Evolutionary conservation across 1,140 invertebrate species (phyloP).

Genomic region (Nasonia giraulti): DNA sequence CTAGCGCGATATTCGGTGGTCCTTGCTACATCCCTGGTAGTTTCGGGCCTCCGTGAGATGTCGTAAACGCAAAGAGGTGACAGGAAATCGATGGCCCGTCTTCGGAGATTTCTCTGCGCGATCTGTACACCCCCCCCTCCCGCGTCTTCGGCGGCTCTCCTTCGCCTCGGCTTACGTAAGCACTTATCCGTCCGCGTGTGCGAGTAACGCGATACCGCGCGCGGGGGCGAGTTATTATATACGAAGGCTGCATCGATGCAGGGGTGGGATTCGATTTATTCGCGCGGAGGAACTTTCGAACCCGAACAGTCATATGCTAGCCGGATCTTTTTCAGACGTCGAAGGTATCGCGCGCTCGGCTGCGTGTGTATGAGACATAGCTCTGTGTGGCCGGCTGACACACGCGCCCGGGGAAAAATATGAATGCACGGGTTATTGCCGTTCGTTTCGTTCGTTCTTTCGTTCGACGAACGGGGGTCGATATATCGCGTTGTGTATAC

Average conservation of each 20-base stretch:
- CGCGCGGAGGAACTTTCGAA: constrained; percentile 23
- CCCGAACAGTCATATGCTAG: constrained; percentile 59
- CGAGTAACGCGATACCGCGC: background rate
- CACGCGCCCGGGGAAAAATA: constrained; percentile 9
- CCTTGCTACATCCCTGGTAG: constrained; percentile 71
- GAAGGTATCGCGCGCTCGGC: constrained; percentile 23
- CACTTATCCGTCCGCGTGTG: background rate
- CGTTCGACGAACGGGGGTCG: background rate
- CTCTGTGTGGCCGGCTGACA: constrained; percentile 30
- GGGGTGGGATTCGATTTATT: constrained; percentile 35
- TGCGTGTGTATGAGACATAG: constrained; percentile 50
- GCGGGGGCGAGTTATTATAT: background rate
- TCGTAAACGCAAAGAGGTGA: constrained; percentile 73
- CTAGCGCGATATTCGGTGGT: constrained; percentile 25
- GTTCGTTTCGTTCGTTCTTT: background rate
- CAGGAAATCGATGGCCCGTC: constrained; percentile 71
- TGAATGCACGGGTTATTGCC: background rate
- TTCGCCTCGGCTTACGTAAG: background rate
- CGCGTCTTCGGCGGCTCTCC: background rate
- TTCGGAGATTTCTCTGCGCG: constrained; percentile 52
- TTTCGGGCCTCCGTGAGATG: constrained; percentile 71
- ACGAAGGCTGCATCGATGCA: constrained; percentile 9
- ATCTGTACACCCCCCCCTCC: no score
- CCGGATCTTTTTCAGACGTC: constrained; percentile 70
- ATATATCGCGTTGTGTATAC: background rate